Evolutionary conservation across 2,113 vertebrate genomes (phyloP).

Genomic region (Mirza zaza): DNA sequence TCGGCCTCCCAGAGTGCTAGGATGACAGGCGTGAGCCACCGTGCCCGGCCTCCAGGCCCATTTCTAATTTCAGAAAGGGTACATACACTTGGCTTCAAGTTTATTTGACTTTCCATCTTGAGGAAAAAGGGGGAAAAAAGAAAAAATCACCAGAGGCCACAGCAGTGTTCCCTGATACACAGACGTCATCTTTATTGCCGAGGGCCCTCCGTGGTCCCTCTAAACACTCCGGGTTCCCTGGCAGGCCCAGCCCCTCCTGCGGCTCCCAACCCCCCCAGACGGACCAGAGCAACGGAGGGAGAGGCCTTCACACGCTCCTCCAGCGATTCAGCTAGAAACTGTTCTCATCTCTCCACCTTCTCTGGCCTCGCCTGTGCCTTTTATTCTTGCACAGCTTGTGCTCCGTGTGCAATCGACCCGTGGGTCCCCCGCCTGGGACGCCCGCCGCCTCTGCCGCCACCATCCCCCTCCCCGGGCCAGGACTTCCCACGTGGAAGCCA

Average conservation of each 20-base stretch:
- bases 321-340: background rate
- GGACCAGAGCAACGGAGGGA: too few species aligned
- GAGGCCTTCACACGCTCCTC: background rate
- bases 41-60: background rate
- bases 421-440: background rate
- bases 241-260: background rate
- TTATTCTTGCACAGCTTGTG: background rate
- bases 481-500: background rate
- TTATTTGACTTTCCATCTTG: background rate
- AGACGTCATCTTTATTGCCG: background rate
- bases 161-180: background rate
- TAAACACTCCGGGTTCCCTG: background rate
- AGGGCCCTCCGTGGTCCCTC: background rate
- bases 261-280: too few species aligned
- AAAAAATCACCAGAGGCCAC: background rate
- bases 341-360: background rate
- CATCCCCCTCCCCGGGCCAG: rapidly evolving
- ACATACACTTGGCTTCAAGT: background rate
- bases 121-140: background rate
- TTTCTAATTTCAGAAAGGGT: background rate
- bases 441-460: background rate
- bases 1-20: too few species aligned
- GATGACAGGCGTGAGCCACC: too few species aligned
- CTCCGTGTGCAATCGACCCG: background rate
- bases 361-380: background rate